Evolutionary conservation across 1,140 invertebrate genomes (phyloP), one percentile per base, ranked within the genome.

Genomic region (Aleiodes sp.): DNA sequence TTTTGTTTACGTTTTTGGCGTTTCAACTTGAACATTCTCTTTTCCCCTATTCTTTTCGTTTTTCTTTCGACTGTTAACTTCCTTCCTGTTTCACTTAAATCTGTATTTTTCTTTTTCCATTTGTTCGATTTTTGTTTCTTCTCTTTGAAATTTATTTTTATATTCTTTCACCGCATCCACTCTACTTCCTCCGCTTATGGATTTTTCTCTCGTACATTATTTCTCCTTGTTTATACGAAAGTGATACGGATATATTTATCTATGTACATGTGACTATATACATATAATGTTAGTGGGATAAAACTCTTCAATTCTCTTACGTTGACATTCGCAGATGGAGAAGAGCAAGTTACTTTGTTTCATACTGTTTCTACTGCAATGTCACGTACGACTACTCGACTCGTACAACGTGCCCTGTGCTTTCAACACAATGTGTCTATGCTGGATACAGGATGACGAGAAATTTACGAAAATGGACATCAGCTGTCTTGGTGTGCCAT

Each of bases 401-500:
- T 78, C 79, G 52, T 77, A 82, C 65, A 81, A 78, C 43, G 80
- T 83, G 57, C 87, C 88, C 28, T 90, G 89, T 76, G 84, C 84
- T 24, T 88, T 90, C 76, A 90, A 90, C 76, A 84, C 88, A 14
- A 89, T 90, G 88, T 90, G 89, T 79, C 86, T 89, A 68, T 91
- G 90, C 73, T 88, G 88, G 79, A 81, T 88, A 0, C 82, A 88
- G 70, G 87, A 87, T 68, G 87, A 89, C 61, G 83, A 84, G 26
- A 87, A 88, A 70, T 86, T 82, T 46, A 88, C 86, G 4, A 84
- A 88, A 74, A 87, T 88, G 84, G 89, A 91, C 72, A 89, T 91
- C 71, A 89, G 87, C 75, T 91, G 90, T 76, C 86, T 90, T 70
- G 89, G 89, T 69, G 89, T 91, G 62, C 86, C 88, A 37, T 88